Evolutionary conservation across 1,140 invertebrate species (phyloP), one percentile per base, ranked within the genome.

Genomic region (Aricia agestis): DNA sequence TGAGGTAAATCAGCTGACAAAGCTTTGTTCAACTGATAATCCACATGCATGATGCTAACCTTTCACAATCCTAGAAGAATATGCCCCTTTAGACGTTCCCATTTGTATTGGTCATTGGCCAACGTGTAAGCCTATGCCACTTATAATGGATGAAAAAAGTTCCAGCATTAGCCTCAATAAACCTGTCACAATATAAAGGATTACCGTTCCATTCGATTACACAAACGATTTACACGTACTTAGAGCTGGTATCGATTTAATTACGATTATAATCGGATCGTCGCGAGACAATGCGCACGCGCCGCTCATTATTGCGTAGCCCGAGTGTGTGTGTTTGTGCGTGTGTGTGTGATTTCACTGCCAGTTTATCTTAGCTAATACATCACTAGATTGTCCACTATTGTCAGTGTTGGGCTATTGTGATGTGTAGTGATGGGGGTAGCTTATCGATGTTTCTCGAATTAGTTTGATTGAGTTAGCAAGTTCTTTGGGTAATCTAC

Each of bases 331-430:
- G 32, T 32, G 32, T 32, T 2, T 32, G 6, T 32, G 32, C 6
- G 32, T 36, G 36, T 15, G 79, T 78, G 73, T 81, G 74, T 81
- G 79, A 81, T 81, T 81, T 81, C 80, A 77, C 76, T 73, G 71
- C 76, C 72, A 76, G 72, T 73, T 76, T 77, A 81, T 79, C 79
- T 79, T 65, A 66, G 76, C 77, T 76, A 76, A 81, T 81, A 76
- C 79, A 81, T 81, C 79, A 81, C 79, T 76, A 76, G 73, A 73
- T 78, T 79, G 76, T 77, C 74, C 75, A 74, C 73, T 75, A 78
- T 79, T 79, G 79, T 81, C 76, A 79, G 71, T 76, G 78, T 78
- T 72, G 78, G 72, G 72, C 78, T 72, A 76, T 80, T 80, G 78
- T 80, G 77, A 80, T 74, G 65, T 70, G 68, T 73, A 74, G 75